A percentile compares a stretch with the other conserved stretches of the same genome.
These are phyloP conservation scores for Aspidoscelis tigris DNA, from an alignment of 2,113 vertebrate genomes.

Conservation along the genomic window DNA sequence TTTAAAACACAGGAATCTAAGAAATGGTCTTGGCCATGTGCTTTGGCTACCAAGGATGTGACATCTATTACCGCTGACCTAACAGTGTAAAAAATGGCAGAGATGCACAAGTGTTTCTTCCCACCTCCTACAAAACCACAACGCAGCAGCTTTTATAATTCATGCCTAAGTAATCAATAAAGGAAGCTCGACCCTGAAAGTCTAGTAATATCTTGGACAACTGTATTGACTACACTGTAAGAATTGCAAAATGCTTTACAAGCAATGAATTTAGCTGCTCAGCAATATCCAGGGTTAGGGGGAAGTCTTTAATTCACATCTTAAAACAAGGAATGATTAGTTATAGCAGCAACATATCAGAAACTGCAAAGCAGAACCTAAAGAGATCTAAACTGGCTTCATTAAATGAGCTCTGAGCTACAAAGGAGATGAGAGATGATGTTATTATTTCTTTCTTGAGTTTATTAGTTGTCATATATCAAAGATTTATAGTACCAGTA, in stretches of 20 bases:
- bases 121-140: not conserved
- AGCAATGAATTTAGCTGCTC: slow-evolving; percentile 21
- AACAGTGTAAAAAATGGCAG: slow-evolving; percentile 3
- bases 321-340: slow-evolving; percentile 2
- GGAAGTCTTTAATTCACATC: not conserved
- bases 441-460: not conserved
- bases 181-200: not conserved
- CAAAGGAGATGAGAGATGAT: not conserved
- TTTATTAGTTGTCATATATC: too few species aligned
- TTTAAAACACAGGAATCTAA: slow-evolving; percentile 5
- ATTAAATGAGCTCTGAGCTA: not conserved
- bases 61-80: slow-evolving; percentile 2
- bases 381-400: not conserved
- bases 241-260: slow-evolving; percentile 16
- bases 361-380: not conserved
- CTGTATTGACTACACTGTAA: not conserved
- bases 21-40: not conserved
- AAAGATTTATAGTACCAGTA: too few species aligned
- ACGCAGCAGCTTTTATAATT: slow-evolving; percentile 12
- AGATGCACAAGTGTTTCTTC: not conserved
- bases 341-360: not conserved
- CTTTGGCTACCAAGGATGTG: not conserved
- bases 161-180: slow-evolving; percentile 29
- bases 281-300: not conserved
- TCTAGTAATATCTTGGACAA: not conserved